Evolutionary conservation across 2,113 vertebrate species (phyloP), one percentile per base, ranked within the genome.

Genomic region (Perognathus longimembris): DNA sequence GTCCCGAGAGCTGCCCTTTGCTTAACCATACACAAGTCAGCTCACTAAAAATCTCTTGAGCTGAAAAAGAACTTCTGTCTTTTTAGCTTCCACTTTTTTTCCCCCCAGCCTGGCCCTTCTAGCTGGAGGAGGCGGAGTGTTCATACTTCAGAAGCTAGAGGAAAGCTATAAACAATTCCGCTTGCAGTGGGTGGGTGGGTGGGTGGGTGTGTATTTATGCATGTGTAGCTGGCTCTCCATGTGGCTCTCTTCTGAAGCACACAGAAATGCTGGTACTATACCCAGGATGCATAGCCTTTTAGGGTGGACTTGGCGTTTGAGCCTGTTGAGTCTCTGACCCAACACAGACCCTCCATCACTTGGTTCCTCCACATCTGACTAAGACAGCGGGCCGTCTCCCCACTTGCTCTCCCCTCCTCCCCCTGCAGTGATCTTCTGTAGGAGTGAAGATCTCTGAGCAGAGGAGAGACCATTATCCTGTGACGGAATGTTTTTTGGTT

Each of bases 151-250:
- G 66, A 86, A 95, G 95, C 93, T 45, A 20, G 93, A 94, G 90
- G 92, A 94, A n/a, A 95, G 95, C 94, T 92, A n/a, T n/a, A 94
- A 97, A 96, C 95, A 95, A 34, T 96, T 87, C 91, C 22, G 18
- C 90, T 92, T 57, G 86, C 95, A 66, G 86, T n/a, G n/a, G n/a
- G n/a, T n/a, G n/a, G n/a, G n/a, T 61, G 71, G 50, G 79, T n/a
- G 76, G 95, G 96, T 96, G 95, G 96, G 96, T 94, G 96, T 94
- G 91, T 96, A 85, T 97, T 96, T 96, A 95, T 86, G 89, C 80
- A 7, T 89, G 93, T 94, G 93, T 86, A 40, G 93, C 94, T 92
- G 63, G 76, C 87, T 92, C 89, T 84, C 95, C 94, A 74, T 92
- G 92, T 93, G 96, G n/a, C n/a, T n/a, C n/a, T n/a, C n/a, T n/a